A percentile compares a stretch with the other conserved stretches of the same genome.
phyloP scores from a whole-genome alignment of 2,888 invertebrate species.

The Morinoia aosen region DNA sequence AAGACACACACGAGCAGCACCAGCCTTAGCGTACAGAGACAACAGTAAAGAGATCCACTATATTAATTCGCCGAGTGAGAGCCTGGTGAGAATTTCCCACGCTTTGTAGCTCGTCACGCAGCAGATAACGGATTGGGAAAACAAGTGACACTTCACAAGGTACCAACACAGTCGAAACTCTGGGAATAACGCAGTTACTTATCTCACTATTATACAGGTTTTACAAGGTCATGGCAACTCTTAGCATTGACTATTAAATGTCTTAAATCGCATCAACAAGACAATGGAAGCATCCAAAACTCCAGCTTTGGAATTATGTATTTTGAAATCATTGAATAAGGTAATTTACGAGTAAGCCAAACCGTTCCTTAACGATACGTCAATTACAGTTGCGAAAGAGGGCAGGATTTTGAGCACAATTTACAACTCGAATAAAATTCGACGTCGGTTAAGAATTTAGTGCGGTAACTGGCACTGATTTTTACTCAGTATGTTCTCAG shows the following conservation, averaged over 20 bases:
- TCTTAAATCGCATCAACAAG: neutral
- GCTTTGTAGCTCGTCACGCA: neutral
- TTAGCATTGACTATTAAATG: neutral
- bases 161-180: neutral
- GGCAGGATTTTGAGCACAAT: neutral
- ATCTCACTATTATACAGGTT: neutral
- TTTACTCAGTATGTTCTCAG: neutral
- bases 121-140: neutral
- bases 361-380: neutral
- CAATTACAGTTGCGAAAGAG: neutral
- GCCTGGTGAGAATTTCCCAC: neutral
- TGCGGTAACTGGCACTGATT: neutral
- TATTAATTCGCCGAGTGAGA: neutral
- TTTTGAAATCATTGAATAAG: neutral
- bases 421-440: neutral
- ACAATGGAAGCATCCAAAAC: neutral
- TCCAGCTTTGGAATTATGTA: neutral
- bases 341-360: neutral
- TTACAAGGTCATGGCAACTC: conserved; percentile 9
- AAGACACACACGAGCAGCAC: too few species aligned
- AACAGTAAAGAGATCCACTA: too few species aligned
- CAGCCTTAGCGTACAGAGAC: too few species aligned
- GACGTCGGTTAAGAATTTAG: neutral
- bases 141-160: neutral
- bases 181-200: neutral